phyloP scores from a whole-genome alignment of 2,113 vertebrate species.

The Paratilapia polleni region DNA sequence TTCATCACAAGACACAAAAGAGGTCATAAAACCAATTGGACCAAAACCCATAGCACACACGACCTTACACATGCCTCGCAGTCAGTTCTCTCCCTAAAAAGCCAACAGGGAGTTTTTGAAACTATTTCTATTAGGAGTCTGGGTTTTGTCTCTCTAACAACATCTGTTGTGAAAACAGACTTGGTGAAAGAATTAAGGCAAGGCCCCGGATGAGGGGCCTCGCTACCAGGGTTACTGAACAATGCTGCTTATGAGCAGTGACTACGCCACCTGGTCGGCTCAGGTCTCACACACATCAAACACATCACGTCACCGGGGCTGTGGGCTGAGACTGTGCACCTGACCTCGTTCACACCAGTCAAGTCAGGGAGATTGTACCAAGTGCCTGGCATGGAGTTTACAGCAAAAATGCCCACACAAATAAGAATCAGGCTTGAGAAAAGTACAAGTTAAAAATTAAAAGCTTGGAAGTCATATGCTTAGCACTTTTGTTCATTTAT shows the following conservation, averaged over 20 bases:
- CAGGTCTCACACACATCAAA: conserved; percentile 50
- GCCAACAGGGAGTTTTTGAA: conserved; percentile 72
- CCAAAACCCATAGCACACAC: conserved; percentile 71
- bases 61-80: conserved; percentile 71
- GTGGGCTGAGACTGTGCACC: conserved; percentile 42
- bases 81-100: conserved; percentile 65
- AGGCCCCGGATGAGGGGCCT: conserved; percentile 45
- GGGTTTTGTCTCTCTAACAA: conserved; percentile 68
- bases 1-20: conserved; percentile 73
- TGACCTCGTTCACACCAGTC: conserved; percentile 39
- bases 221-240: conserved; percentile 66
- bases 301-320: conserved; percentile 3
- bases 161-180: conserved; percentile 69
- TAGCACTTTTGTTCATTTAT: conserved; percentile 44
- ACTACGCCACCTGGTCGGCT: conserved; percentile 43
- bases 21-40: conserved; percentile 72
- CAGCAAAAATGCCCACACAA: conserved; percentile 14
- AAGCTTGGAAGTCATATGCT: conserved; percentile 31
- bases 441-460: conserved; percentile 9
- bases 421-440: conserved; percentile 31
- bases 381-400: conserved; percentile 17
- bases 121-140: conserved; percentile 76
- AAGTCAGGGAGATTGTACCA: conserved; percentile 29
- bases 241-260: conserved; percentile 23
- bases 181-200: conserved; percentile 77